Base-by-base conservation (phyloP, 2,113 vertebrate species). In the Boleophthalmus pectinirostris region DNA sequence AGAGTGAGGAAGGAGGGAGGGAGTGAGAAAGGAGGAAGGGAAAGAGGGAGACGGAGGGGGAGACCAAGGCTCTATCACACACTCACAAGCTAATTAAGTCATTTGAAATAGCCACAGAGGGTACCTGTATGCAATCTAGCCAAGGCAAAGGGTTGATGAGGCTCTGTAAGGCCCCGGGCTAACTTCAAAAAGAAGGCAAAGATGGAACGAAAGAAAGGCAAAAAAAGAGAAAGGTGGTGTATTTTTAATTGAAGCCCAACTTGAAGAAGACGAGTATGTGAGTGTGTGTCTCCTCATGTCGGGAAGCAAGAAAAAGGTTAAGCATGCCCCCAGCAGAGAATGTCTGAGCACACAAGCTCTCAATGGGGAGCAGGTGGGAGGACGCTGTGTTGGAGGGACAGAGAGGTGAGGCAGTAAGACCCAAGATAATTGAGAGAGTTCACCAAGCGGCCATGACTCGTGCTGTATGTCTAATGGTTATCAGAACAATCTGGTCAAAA, bases 31-130 rank as follows among this genome's bases (percentile, higher is more conserved):
- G 78, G 38, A 11, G 38, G 38, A 10, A 43, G 9, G 38, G 38
- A 43, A 43, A 1, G 38, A 43, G 38, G 38, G 38, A 43, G 38
- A 43, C 7, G 46, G 15, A 24, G 53, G 53, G 60, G 73, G 24
- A 45, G 58, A 56, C 45, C 53, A 68, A 53, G 75, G 69, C 65
- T 79, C 75, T 69, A 78, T 78, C 73, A 84, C 76, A 85, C 86
- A 89, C 86, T 90, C 88, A 84, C 84, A 87, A 91, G 90, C 89
- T 93, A 93, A 94, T 94, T 92, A 94, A 93, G 91, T 91, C 90
- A 91, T 94, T 91, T 90, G 88, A 92, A 94, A 94, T 92, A 91
- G 91, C 90, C 91, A 90, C 85, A 85, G 88, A 90, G 86, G 90
- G 88, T 92, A 93, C 89, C 91, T 91, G 91, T 89, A 90, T 86